These are phyloP conservation scores for Nansenia antarctica DNA, from an alignment of 2,113 vertebrate genomes.

Conservation along the genomic window DNA sequence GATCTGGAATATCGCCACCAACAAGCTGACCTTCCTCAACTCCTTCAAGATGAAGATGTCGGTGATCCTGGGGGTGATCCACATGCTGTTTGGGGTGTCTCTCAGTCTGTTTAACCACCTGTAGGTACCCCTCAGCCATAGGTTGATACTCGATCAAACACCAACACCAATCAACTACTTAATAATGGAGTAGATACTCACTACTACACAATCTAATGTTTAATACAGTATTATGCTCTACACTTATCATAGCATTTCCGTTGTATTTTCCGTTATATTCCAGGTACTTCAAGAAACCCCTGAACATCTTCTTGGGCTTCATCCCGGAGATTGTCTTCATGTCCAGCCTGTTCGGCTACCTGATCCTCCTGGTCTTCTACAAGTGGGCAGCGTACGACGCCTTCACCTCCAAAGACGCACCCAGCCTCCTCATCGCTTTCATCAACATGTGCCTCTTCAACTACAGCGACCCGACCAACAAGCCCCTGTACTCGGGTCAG, in stretches of 20 bases:
- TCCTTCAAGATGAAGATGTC: constrained; percentile 99
- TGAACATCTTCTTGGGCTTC: constrained; percentile 96
- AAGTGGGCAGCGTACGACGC: constrained; percentile 94
- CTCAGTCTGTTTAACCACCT: constrained; percentile 94
- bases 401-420: constrained; percentile 84
- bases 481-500: constrained; percentile 92
- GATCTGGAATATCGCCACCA: constrained; percentile 96
- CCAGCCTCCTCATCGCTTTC: constrained; percentile 95
- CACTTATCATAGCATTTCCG: neutral
- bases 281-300: constrained; percentile 96
- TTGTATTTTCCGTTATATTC: neutral
- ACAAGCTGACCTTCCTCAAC: constrained; percentile 97
- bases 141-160: too few species aligned
- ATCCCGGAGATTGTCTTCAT: constrained; percentile 98
- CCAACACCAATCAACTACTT: too few species aligned
- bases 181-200: too few species aligned
- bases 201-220: too few species aligned
- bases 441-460: constrained; percentile 99
- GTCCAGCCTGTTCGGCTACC: constrained; percentile 90
- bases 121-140: constrained; percentile 73
- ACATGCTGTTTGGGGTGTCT: constrained; percentile 93
- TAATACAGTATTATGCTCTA: too few species aligned
- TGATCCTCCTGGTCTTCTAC: constrained; percentile 92
- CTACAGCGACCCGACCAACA: constrained; percentile 81
- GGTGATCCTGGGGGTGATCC: constrained; percentile 91